These are phyloP conservation scores for Heliocidaris tuberculata DNA, from an alignment of 35 echinoderm and acorn worm genomes.

Conservation along the genomic window DNA sequence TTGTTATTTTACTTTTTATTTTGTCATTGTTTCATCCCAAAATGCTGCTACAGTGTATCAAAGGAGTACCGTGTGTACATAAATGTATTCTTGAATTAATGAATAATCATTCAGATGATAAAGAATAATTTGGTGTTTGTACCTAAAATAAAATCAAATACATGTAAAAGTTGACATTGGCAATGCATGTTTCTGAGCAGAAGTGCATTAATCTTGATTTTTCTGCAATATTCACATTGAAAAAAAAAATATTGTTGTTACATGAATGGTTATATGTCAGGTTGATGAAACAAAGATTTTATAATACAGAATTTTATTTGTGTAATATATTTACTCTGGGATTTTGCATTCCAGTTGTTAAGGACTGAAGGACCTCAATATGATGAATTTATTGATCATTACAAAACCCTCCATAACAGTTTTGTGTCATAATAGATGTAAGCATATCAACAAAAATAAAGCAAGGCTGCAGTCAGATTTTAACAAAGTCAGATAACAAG, in stretches of 20 bases:
- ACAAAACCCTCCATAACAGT: background rate
- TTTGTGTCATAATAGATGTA: background rate
- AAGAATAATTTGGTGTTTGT: too few species aligned
- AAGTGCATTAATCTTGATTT: background rate
- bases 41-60: background rate
- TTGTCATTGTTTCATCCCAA: background rate
- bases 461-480: background rate
- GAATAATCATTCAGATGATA: too few species aligned
- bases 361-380: background rate
- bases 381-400: background rate
- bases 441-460: conserved; percentile 13
- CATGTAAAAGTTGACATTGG: background rate
- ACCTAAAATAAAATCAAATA: background rate
- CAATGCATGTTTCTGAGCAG: background rate
- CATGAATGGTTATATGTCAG: background rate
- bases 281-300: background rate
- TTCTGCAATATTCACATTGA: background rate
- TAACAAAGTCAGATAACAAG: background rate
- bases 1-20: background rate
- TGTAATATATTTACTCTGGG: background rate
- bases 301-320: background rate
- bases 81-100: too few species aligned
- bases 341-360: background rate
- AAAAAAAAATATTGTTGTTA: background rate
- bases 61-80: too few species aligned